Evolutionary conservation across 2,113 vertebrate genomes (phyloP).

Genomic region (Pachypanchax playfairii): DNA sequence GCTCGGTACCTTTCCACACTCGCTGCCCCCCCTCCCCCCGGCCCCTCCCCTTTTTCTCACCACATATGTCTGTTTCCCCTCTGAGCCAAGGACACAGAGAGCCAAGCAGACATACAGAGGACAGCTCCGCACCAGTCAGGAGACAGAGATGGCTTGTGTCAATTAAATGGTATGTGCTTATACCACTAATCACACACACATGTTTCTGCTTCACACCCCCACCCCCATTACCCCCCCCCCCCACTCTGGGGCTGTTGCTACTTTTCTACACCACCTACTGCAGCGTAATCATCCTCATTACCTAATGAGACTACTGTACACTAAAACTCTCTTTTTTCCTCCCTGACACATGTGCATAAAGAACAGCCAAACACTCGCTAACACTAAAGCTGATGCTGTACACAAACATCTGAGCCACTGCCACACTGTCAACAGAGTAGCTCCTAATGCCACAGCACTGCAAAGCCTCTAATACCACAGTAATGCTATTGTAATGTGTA

Average conservation of each 20-base stretch:
- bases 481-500: conserved; percentile 72
- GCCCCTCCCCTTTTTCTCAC: conserved; percentile 53
- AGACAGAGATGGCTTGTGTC: conserved; percentile 68
- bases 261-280: conserved; percentile 70
- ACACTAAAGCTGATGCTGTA: conserved; percentile 14
- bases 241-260: conserved; percentile 61
- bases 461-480: conserved; percentile 68
- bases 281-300: conserved; percentile 76
- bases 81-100: conserved; percentile 61
- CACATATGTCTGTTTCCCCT: conserved; percentile 76
- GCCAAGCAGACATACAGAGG: conserved; percentile 61
- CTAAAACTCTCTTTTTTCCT: conserved; percentile 40
- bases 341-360: conserved; percentile 45
- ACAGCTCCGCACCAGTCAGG: conserved; percentile 70
- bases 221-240: too few relatives aligned
- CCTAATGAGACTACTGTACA: conserved; percentile 75
- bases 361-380: conserved; percentile 47
- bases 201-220: conserved; percentile 62
- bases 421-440: conserved; percentile 47
- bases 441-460: conserved; percentile 49
- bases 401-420: conserved; percentile 36
- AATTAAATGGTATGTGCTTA: conserved; percentile 81
- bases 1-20: conserved; percentile 67
- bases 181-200: conserved; percentile 78
- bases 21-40: conserved; percentile 18